Base-by-base conservation (phyloP, 1,140 invertebrate genomes). In the Leptopilina boulardi region DNA sequence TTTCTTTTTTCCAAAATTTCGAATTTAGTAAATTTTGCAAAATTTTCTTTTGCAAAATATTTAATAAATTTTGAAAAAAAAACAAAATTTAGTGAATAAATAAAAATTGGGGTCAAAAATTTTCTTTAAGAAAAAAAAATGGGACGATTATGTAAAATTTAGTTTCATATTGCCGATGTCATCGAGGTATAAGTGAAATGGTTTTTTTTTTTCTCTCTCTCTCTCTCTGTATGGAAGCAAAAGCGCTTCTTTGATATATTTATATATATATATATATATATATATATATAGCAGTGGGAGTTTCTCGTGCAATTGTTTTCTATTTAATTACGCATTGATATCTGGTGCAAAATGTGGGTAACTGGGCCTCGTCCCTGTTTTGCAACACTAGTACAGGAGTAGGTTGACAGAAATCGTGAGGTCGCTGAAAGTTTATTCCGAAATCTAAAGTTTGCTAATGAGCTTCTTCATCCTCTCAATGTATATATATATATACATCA, bases 301-400 rank as follows among this genome's bases (percentile, higher is more conserved):
- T 66, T 66, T 66, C 21, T 26, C 23, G 9, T 66, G 3, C 56
- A 13, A 66, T 66, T 56, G 21, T 56, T 66, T 66, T 66, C 80
- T 83, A 74, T 83, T 80, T 83, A 84, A 84, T 83, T 81, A 81
- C 54, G 71, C 72, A 41, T 13, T 54, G 51, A 84, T 84, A 84
- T 78, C 77, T 77, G 44, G 59, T 72, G 71, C 76, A 77, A n/a
- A 80, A 86, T 86, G 83, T 87, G 79, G 85, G 85, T 87, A 87
- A 87, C 76, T 80, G 71, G 86, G 82, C 79, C 84, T 85, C 78
- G 83, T 82, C 81, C 84, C 82, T 86, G 73, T 86, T 86, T 84
- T 79, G 78, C 78, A 82, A 85, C 71, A 71, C 23, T 70, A 56
- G 30, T 71, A 19, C 77, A 66, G 78, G 76, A 76, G 79, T 84